Base-by-base conservation (phyloP, 2,888 invertebrate species). In the Bombyx huttoni region DNA sequence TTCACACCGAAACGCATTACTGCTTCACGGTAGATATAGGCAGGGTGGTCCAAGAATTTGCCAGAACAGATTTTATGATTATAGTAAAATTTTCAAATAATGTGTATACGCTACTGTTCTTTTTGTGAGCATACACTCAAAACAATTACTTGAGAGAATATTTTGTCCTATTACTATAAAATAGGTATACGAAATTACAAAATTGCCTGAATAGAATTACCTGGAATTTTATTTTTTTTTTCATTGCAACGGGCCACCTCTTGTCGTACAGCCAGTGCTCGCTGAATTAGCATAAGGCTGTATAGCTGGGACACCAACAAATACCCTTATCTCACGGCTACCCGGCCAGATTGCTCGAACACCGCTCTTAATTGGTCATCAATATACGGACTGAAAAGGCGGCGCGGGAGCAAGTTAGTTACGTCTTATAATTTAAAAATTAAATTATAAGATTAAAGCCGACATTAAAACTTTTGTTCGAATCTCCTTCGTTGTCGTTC, bases 341-440 rank as follows among this genome's bases (percentile, higher is more conserved):
- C 56, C 60, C 60, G 58, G 64, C 67, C 70, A 77, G 84, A 84
- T 84, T 78, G 75, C 74, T 63, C 62, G 73, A 77, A 82, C 84
- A 82, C 75, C 65, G 62, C 68, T 65, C 84, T 84, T 86, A 87
- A 87, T 87, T 86, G 86, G 77, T 81, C 83, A 83, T 85, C 85
- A 83, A 86, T 86, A 85, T 85, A 73, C 73, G 64, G 63, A 69
- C 76, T 76, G 73, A 75, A 76, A 76, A 73, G 68, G 53, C 52
- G 56, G 62, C 54, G 64, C 58, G 68, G 70, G 10, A 13, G 57
- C 8, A 3, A 51, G 66, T 57, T 73, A 74, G 56, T 73, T 47
- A 40, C 40, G 24, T 5, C 24, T 8, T 24, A 12, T 7, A 45
- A 49, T 13, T 24, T 24, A n/a, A 14, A 7, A 24, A 10, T 40